Conservation (phyloP, 1,140 invertebrate genomes). For the Tachypleus tridentatus region DNA sequence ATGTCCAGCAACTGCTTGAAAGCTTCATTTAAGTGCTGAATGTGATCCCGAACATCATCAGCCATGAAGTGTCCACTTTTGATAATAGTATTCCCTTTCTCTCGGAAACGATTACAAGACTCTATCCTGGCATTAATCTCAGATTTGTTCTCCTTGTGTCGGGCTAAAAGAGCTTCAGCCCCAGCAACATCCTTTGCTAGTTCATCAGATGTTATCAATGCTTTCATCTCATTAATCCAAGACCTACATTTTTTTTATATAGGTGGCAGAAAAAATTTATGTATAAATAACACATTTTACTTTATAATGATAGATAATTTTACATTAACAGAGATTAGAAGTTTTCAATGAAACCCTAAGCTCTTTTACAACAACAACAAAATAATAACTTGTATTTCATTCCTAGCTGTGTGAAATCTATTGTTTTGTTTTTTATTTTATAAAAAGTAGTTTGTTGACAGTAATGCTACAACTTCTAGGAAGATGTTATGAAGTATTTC, state of each 20-base stretch:
- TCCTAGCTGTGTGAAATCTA: no score
- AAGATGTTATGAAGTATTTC: no score
- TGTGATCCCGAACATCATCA: slow-evolving; percentile 73
- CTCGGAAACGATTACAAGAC: slow-evolving; percentile 63
- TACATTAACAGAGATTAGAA: no score
- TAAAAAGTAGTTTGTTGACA: no score
- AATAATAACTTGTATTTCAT: background rate
- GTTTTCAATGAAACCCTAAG: no score
- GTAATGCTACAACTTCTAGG: no score
- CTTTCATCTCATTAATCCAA: slow-evolving; percentile 85
- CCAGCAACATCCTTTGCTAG: slow-evolving; percentile 65
- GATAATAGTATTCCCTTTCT: slow-evolving; percentile 33
- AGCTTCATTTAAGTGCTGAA: slow-evolving; percentile 53
- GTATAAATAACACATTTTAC: no score
- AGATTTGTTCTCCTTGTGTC: slow-evolving; percentile 69
- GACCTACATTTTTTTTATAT: slow-evolving; percentile 41
- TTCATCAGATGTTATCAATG: slow-evolving; percentile 69
- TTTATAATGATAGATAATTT: no score
- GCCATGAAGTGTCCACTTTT: slow-evolving; percentile 72
- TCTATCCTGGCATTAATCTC: slow-evolving; percentile 80
- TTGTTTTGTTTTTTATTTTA: no score
- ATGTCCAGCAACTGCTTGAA: slow-evolving; percentile 51
- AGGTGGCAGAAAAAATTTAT: no score
- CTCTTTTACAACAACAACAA: background rate
- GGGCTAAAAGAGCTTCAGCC: slow-evolving; percentile 61